Percentiles rank a stretch among this genome's conserved stretches.
phyloP scores from a whole-genome alignment of 2,797 vertebrate genomes.

The Rachycentron canadum region DNA sequence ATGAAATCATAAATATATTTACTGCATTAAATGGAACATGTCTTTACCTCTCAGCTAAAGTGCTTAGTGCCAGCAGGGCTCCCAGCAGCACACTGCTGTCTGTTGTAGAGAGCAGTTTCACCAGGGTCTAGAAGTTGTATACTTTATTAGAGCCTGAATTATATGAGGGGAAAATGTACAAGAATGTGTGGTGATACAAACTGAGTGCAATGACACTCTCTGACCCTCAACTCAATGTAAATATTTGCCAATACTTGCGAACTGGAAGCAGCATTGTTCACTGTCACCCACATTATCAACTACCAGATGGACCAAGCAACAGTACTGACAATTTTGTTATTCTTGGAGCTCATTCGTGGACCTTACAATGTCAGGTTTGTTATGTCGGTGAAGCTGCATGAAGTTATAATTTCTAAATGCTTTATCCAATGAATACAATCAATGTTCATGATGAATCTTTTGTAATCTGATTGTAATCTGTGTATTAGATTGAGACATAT shows the following conservation, averaged over 20 bases:
- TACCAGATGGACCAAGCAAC: too few species aligned
- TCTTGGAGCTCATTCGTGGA: not conserved
- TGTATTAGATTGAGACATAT: too few species aligned
- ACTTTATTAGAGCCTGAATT: not conserved
- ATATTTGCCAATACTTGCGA: not conserved
- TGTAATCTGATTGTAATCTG: too few species aligned
- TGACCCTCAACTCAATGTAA: not conserved
- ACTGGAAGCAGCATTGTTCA: not conserved
- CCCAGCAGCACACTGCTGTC: constrained; percentile 90
- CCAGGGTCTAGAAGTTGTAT: constrained; percentile 85
- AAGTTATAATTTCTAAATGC: not conserved
- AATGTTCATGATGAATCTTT: not conserved
- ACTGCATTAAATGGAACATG: not conserved
- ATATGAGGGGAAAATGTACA: not conserved
- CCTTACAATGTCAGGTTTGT: not conserved
- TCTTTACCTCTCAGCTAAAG: constrained; percentile 90
- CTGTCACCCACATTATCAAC: not conserved
- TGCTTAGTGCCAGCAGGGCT: constrained; percentile 88
- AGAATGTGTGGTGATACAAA: constrained; percentile 1
- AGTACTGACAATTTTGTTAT: not conserved
- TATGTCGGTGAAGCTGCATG: not conserved
- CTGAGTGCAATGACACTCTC: not conserved
- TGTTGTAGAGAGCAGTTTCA: constrained; percentile 88
- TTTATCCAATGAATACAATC: not conserved
- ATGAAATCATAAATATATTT: constrained; percentile 2